phyloP scores from a whole-genome alignment of 2,797 vertebrate species.

The Chelidonichthys spinosus region DNA sequence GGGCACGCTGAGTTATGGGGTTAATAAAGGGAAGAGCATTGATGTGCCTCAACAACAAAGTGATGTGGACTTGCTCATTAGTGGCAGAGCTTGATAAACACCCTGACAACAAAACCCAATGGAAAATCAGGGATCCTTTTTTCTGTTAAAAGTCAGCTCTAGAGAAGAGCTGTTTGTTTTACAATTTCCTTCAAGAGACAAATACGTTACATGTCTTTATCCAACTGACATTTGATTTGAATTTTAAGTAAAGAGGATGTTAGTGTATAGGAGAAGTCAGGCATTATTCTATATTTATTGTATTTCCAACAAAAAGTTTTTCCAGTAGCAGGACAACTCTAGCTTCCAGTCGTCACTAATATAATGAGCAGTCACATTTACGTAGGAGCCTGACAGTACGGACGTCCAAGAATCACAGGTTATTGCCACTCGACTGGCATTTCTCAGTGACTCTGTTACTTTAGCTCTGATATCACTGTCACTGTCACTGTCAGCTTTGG shows the following conservation, averaged over 20 bases:
- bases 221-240: neutral
- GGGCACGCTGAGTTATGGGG: slow-evolving; percentile 73
- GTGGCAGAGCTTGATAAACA: slow-evolving; percentile 47
- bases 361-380: no score
- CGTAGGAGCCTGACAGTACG: no score
- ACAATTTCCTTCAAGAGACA: neutral
- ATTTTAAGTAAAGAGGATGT: neutral
- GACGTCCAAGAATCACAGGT: no score
- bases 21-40: slow-evolving; percentile 74
- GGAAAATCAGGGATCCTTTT: slow-evolving; percentile 19
- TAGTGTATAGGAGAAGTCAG: neutral
- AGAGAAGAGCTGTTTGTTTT: slow-evolving; percentile 8
- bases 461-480: no score
- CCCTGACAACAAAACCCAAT: slow-evolving; percentile 7
- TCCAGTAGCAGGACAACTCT: no score
- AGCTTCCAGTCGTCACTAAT: no score
- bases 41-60: slow-evolving; percentile 56
- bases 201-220: neutral
- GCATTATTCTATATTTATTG: neutral
- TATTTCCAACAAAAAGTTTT: no score
- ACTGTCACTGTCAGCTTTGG: no score
- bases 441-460: no score
- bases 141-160: slow-evolving; percentile 26
- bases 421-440: no score
- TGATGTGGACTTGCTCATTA: slow-evolving; percentile 60